A percentile compares a stretch with the other conserved stretches of the same genome.
Evolutionary conservation across 2,113 vertebrate species (phyloP).

Genomic region (Corvus cornix): DNA sequence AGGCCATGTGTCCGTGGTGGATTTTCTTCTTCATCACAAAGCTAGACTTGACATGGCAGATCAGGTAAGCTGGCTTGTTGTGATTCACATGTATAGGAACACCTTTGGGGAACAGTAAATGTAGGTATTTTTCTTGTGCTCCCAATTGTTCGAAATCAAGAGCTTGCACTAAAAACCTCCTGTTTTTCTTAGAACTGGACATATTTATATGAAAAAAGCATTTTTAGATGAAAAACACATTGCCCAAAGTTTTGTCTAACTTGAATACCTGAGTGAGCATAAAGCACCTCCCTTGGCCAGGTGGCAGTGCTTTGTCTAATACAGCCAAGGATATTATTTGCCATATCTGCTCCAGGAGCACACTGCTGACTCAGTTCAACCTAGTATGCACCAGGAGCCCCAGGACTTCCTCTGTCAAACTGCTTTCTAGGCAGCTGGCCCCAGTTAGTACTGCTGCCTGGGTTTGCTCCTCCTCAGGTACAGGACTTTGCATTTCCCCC

Average conservation of each 20-base stretch:
- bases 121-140: neutral
- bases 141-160: neutral
- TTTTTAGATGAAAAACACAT: neutral
- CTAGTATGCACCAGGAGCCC: neutral
- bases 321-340: neutral
- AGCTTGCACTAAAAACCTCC: neutral
- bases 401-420: neutral
- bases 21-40: constrained; percentile 84
- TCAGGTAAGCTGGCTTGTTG: constrained; percentile 75
- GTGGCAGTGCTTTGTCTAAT: neutral
- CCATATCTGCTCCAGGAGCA: neutral
- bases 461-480: neutral
- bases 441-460: neutral
- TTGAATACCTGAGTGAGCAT: neutral
- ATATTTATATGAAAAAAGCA: neutral
- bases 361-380: neutral
- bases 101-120: neutral
- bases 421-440: neutral
- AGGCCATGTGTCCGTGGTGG: constrained; percentile 74
- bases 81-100: neutral
- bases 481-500: neutral
- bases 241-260: neutral
- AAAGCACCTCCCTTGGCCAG: neutral
- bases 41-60: constrained; percentile 85
- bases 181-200: neutral